Evolutionary conservation across 2,113 vertebrate species (phyloP), one percentile per base, ranked within the genome.

Genomic region (Burhinus bistriatus): DNA sequence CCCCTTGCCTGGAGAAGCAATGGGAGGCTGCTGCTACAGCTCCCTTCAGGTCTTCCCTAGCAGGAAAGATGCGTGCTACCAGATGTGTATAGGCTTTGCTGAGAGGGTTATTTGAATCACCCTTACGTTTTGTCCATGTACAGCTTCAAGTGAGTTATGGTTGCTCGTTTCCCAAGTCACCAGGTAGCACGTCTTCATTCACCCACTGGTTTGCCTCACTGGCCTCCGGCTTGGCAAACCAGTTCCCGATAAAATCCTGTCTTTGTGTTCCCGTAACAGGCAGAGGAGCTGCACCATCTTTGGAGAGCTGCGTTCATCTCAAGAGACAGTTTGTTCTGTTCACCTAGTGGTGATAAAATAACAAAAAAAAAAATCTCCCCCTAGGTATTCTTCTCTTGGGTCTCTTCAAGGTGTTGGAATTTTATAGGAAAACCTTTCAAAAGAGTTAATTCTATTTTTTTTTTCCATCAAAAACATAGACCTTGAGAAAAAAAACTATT

Each of bases 51-150:
- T 54, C 10, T 93, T 36, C 58, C 61, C 29, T n/a, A 4, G 38
- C 58, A 64, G 59, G 36, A 57, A 57, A 32, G 21, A 1, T 5
- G 5, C 1, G 1, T 47, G 34, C 58, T 87, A 27, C 40, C n/a
- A 25, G 12, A 10, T 58, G 25, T 25, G 20, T 44, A 7, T 25
- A 34, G 66, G 44, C 47, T 94, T 62, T 66, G 34, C 71, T 47
- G 58, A 69, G 51, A 32, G 49, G 38, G 5, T 66, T 78, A 3
- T 30, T 55, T 59, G 30, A 45, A 5, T 85, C 27, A 55, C 19
- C 25, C 30, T 54, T 52, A 12, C 3, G 0, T 29, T 44, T 34
- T 36, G 2, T 55, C 68, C 0, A 0, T 32, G 40, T 21, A 7
- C 49, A 78, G 54, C 58, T 81, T 65, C 49, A 42, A 42, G 32